A percentile compares a stretch with the other conserved stretches of the same genome.
phyloP scores from a whole-genome alignment of 2,113 vertebrate genomes.

The Hypomesus transpacificus region DNA sequence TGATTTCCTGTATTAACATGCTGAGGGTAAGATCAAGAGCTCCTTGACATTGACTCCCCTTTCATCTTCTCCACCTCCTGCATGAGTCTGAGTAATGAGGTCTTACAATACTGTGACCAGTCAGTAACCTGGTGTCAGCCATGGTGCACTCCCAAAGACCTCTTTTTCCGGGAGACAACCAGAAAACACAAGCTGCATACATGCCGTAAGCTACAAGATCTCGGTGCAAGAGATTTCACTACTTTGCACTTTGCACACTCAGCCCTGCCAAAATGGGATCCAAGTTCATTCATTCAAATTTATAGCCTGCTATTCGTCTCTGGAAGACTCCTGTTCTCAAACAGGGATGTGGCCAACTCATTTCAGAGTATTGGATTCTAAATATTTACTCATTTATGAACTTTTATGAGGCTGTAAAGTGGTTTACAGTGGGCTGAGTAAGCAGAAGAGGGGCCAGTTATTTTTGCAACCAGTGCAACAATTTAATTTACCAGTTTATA shows the following conservation, averaged over 20 bases:
- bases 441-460: constrained; percentile 11
- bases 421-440: background rate
- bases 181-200: background rate
- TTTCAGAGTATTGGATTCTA: constrained; percentile 2
- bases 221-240: too few species aligned
- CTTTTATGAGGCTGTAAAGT: constrained; percentile 15
- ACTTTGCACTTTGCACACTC: background rate
- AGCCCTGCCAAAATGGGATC: background rate
- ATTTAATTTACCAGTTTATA: constrained; percentile 19
- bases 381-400: constrained; percentile 22
- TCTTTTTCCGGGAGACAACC: background rate
- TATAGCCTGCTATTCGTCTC: background rate
- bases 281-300: background rate
- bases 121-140: too few species aligned
- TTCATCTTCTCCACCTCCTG: background rate
- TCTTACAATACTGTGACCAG: too few species aligned
- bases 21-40: background rate
- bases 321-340: background rate
- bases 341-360: constrained; percentile 4
- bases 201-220: too few species aligned
- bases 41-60: constrained; percentile 5
- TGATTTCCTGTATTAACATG: constrained; percentile 8
- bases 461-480: background rate
- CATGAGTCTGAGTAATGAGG: too few species aligned
- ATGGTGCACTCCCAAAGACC: too few species aligned